phyloP scores from a whole-genome alignment of 2,888 invertebrate genomes.

The Ochropleura plecta region DNA sequence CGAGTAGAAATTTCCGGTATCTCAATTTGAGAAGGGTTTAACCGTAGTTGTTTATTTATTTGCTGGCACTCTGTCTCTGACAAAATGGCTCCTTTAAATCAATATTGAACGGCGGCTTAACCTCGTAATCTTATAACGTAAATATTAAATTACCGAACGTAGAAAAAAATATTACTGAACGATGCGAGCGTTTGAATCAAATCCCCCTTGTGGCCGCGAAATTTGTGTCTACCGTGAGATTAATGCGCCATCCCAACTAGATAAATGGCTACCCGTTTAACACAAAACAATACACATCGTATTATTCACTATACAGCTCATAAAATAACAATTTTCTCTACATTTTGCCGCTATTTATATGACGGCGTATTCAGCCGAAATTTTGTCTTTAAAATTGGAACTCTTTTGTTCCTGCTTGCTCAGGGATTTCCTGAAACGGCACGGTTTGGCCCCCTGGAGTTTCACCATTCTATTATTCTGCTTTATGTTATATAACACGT shows the following conservation, averaged over 20 bases:
- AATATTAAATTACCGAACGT: slow-evolving; percentile 69
- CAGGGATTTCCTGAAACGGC: slow-evolving; percentile 56
- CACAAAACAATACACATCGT: slow-evolving; percentile 52
- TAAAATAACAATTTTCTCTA: slow-evolving; percentile 40
- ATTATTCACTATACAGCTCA: slow-evolving; percentile 41
- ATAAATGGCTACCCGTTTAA: slow-evolving; percentile 71
- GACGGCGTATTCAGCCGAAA: slow-evolving; percentile 19
- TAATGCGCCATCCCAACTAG: slow-evolving; percentile 76
- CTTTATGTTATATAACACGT: slow-evolving; percentile 57
- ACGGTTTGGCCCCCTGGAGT: slow-evolving; percentile 38
- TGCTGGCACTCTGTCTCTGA: slow-evolving; percentile 53
- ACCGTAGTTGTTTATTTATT: slow-evolving; percentile 50
- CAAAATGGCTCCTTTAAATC: slow-evolving; percentile 58
- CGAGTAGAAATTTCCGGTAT: slow-evolving; percentile 52
- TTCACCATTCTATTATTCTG: slow-evolving; percentile 55
- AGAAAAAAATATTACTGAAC: slow-evolving; percentile 57
- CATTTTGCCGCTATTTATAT: slow-evolving; percentile 16
- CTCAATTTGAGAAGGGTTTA: slow-evolving; percentile 58
- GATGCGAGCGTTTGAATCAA: slow-evolving; percentile 59
- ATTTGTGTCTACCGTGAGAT: slow-evolving; percentile 73
- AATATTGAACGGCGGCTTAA: slow-evolving; percentile 62
- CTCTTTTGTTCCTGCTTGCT: slow-evolving; percentile 55
- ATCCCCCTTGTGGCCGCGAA: slow-evolving; percentile 61
- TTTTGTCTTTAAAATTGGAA: slow-evolving; percentile 50
- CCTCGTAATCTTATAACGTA: slow-evolving; percentile 61